Evolutionary conservation across 2,113 vertebrate species (phyloP), one percentile per base, ranked within the genome.

Genomic region (Trinectes maculatus): DNA sequence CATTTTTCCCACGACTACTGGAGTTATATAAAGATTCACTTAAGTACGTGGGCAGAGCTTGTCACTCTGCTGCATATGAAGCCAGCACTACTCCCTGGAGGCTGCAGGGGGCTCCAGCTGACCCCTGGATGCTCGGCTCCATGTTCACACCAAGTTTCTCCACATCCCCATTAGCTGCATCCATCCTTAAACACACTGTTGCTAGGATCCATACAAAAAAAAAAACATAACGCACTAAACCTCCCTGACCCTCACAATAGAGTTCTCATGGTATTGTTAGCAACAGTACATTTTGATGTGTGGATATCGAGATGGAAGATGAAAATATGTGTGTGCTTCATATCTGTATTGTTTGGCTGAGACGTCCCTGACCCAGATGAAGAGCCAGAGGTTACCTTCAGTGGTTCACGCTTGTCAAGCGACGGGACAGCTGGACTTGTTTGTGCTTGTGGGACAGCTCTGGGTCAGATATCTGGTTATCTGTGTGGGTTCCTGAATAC

Each of bases 21-120:
- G 54, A 86, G 86, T 89, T 92, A 91, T 87, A 85, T 91, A 88
- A 89, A 91, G 91, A 87, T 80, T 72, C 74, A 74, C 68, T 79
- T 54, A 76, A 89, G 77, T 84, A 77, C 64, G 58, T 87, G 82
- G 87, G 88, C 80, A 82, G 85, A 74, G 67, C 55, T 60, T 10
- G 74, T 76, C 66, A 54, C 66, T 47, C 57, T 57, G 76, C 73
- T 47, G 69, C 52, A 33, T 47, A 43, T n/a, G 47, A 70, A 34
- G 42, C 57, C 70, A 73, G 71, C 70, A 63, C 49, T 53, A 36
- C 68, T 76, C 49, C 57, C 72, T 48, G 13, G 52, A 65, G 77
- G 62, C 52, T 49, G 77, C 37, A 57, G 37, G 64, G 54, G 16
- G 67, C 54, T 76, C 46, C 79, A 80, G 78, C 76, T 88, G 87